Conservation (phyloP, 2,113 vertebrate species). For the Tympanuchus pallidicinctus region DNA sequence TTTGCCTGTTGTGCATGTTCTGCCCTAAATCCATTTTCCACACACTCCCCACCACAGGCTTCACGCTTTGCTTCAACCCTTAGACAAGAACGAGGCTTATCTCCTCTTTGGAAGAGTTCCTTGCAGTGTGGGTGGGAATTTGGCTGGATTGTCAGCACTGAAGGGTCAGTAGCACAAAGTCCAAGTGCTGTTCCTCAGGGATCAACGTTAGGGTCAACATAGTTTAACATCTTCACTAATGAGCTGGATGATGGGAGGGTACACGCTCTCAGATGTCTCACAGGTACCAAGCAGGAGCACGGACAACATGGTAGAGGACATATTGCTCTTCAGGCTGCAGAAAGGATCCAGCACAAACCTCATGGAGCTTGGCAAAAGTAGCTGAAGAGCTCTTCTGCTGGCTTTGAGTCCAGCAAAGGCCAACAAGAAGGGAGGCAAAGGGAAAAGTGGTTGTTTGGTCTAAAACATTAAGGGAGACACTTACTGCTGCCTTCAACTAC, state of each 20-base stretch:
- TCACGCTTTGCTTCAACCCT: background rate
- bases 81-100: background rate
- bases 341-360: background rate
- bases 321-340: background rate
- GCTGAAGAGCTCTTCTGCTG: background rate
- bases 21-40: background rate
- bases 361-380: background rate
- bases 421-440: background rate
- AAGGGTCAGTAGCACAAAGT: slow-evolving; percentile 4
- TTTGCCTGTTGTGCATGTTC: background rate
- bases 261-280: background rate
- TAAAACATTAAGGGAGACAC: background rate
- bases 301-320: background rate
- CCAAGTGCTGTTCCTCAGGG: background rate
- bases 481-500: background rate
- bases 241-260: fast-evolving
- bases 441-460: background rate
- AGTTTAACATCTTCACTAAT: background rate
- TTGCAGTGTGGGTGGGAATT: background rate
- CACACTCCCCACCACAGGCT: background rate
- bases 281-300: background rate
- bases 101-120: background rate
- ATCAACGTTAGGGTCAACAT: background rate
- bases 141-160: background rate
- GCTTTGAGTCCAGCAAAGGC: background rate